Conservation (phyloP, 2,113 vertebrate species). For the Lipotes vexillifer region DNA sequence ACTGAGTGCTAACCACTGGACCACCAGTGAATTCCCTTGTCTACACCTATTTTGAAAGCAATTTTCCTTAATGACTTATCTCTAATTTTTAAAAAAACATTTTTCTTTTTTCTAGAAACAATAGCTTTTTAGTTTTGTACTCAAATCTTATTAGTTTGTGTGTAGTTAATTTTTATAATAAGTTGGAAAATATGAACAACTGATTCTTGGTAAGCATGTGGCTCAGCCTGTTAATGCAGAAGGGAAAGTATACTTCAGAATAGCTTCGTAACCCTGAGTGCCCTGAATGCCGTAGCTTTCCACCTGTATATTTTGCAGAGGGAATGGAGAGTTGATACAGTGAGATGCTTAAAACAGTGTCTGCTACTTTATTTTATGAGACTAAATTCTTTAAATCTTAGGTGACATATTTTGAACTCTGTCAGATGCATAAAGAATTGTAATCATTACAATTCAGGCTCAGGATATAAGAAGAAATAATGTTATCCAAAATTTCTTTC, state of each 20-base stretch:
- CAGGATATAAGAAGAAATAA: not conserved
- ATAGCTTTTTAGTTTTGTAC: not conserved
- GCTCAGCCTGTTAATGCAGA: not conserved
- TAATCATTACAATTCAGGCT: not conserved
- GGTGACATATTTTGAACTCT: not conserved
- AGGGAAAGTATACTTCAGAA: fast-evolving
- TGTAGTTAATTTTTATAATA: not conserved
- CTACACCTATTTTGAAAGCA: not conserved
- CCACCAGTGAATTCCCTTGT: not conserved
- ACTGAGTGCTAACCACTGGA: not conserved
- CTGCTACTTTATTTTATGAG: not conserved
- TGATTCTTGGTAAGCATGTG: not conserved
- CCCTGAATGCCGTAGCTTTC: not conserved
- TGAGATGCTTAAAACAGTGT: not conserved
- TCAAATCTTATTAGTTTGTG: not conserved
- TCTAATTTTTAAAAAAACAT: not conserved
- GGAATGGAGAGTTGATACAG: not conserved
- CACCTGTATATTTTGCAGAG: not conserved
- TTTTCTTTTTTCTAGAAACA: not conserved
- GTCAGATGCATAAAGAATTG: not conserved
- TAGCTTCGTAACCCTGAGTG: not conserved
- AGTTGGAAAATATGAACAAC: not conserved
- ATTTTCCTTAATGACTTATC: not conserved
- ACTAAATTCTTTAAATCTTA: not conserved
- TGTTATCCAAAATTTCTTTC: not conserved